These are phyloP conservation scores for Siphonodentalium dalli DNA, from an alignment of 2,888 invertebrate species.

Conservation along the genomic window DNA sequence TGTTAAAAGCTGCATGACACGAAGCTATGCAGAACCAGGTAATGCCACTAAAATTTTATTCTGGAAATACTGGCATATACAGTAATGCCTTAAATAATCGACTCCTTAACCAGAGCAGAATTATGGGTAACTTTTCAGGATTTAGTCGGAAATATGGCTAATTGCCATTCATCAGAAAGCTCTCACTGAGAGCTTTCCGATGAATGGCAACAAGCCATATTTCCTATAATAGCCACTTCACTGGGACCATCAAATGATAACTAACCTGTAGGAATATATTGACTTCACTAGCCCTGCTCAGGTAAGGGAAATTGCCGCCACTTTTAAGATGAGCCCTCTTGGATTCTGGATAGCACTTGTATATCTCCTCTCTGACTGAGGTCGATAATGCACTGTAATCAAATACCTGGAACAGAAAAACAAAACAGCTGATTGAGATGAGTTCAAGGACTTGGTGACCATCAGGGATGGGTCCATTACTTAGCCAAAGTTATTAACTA, in stretches of 20 bases:
- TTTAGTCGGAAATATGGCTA: no score
- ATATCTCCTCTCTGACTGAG: slow-evolving; percentile 79
- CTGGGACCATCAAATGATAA: neutral
- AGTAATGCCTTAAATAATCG: neutral
- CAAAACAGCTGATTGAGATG: no score
- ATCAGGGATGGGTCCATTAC: no score
- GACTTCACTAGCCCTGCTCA: slow-evolving; percentile 86
- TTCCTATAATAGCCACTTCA: neutral
- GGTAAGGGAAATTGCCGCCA: slow-evolving; percentile 90
- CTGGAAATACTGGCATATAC: neutral
- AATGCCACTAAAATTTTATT: neutral
- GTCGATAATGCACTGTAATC: slow-evolving; percentile 85
- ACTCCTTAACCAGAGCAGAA: no score
- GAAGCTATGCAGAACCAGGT: neutral
- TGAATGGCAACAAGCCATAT: neutral
- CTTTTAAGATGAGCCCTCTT: slow-evolving; percentile 86
- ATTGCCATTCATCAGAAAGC: no score
- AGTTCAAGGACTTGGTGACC: no score
- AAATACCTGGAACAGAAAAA: slow-evolving; percentile 70
- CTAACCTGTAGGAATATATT: slow-evolving; percentile 84
- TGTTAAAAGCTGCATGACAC: neutral
- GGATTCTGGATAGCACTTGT: slow-evolving; percentile 85
- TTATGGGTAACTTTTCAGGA: no score
- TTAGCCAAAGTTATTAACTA: no score
- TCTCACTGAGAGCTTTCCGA: no score